These are phyloP conservation scores for Ormyrus labotus DNA, from an alignment of 2,888 invertebrate genomes.

Conservation along the genomic window DNA sequence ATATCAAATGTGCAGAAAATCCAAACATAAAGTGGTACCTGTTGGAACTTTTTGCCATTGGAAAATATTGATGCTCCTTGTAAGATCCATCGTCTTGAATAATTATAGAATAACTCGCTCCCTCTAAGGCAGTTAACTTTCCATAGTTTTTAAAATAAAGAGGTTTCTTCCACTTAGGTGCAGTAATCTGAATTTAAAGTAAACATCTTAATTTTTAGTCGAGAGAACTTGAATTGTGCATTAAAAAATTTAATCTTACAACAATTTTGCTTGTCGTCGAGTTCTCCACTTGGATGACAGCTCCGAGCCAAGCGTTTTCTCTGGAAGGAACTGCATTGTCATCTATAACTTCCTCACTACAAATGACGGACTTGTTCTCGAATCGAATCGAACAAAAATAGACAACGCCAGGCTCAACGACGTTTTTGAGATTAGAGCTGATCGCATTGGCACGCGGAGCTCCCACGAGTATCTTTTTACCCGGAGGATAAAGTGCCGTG, in stretches of 20 bases:
- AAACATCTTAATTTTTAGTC: too few species aligned
- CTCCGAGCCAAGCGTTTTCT: conserved; percentile 73
- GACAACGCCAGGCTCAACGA: conserved; percentile 69
- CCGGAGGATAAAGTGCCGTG: conserved; percentile 64
- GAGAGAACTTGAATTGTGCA: too few species aligned
- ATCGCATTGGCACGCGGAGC: conserved; percentile 69
- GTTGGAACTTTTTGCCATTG: too few species aligned
- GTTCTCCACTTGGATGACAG: conserved; percentile 71
- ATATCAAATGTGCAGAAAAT: conserved; percentile 63
- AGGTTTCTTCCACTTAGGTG: too few species aligned
- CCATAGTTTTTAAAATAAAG: too few species aligned
- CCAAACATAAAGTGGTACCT: conserved; percentile 56
- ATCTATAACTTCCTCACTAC: conserved; percentile 61
- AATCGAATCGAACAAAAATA: conserved; percentile 66
- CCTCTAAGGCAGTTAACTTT: too few species aligned
- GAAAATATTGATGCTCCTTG: too few species aligned
- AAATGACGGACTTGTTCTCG: conserved; percentile 7
- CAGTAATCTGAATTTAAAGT: too few species aligned
- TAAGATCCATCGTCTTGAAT: too few species aligned
- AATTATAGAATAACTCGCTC: too few species aligned
- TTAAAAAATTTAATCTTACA: conserved; percentile 60
- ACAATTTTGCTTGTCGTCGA: conserved; percentile 63
- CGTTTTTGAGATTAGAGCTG: conserved; percentile 22
- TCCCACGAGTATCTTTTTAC: conserved; percentile 66
- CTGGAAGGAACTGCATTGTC: conserved; percentile 1